Conservation (phyloP, 2,113 vertebrate genomes). For the Platysternon megacephalum region DNA sequence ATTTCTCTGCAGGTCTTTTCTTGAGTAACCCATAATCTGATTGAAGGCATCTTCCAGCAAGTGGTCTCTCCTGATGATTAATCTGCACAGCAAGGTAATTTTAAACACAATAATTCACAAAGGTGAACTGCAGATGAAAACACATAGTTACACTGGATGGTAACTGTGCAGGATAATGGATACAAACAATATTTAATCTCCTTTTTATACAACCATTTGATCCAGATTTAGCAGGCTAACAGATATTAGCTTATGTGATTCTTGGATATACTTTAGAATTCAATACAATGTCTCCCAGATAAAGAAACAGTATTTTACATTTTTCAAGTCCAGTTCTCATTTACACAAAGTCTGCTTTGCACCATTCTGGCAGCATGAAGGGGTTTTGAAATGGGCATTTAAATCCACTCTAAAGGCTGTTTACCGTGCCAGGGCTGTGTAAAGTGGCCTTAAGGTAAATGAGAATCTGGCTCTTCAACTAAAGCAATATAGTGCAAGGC, state of each 20-base stretch:
- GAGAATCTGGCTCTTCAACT: not conserved
- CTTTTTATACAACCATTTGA: not conserved
- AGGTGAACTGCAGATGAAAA: not conserved
- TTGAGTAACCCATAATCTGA: slow-evolving; percentile 99
- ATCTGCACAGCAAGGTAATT: slow-evolving; percentile 77
- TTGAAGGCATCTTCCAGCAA: slow-evolving; percentile 98
- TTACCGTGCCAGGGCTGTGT: not conserved
- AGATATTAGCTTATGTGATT: too few species aligned
- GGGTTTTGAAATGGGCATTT: not conserved
- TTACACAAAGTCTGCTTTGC: not conserved
- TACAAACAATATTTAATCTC: not conserved
- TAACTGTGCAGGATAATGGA: not conserved
- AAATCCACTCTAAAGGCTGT: not conserved
- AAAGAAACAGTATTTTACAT: not conserved
- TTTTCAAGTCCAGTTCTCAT: not conserved
- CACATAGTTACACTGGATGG: not conserved
- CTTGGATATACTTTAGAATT: not conserved
- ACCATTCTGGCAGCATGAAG: not conserved
- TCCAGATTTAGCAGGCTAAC: not conserved
- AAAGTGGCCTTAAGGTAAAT: not conserved
- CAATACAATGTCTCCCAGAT: not conserved
- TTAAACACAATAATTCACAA: slow-evolving; percentile 14
- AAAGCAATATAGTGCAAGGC: not conserved
- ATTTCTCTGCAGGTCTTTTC: slow-evolving; percentile 97
- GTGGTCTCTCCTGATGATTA: slow-evolving; percentile 98